phyloP scores from a whole-genome alignment of 2,113 vertebrate species.

The Sclerurus mexicanus region DNA sequence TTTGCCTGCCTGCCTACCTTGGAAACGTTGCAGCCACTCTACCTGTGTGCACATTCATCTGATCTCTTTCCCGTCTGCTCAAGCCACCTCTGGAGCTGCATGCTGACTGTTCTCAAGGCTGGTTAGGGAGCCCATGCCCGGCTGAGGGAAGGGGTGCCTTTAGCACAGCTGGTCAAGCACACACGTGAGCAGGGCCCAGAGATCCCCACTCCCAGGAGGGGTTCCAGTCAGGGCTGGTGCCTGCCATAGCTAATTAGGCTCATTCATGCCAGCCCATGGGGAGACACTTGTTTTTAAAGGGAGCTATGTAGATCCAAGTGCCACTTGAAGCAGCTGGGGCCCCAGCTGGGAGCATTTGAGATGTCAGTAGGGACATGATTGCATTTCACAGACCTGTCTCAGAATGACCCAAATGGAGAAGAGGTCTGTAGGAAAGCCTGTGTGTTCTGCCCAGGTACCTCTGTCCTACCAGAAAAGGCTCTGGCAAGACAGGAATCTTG shows the following conservation, averaged over 20 bases:
- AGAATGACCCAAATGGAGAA: background rate
- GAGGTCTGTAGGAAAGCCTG: background rate
- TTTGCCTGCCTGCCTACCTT: background rate
- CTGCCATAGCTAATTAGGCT: background rate
- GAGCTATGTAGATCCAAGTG: background rate
- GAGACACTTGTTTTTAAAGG: background rate
- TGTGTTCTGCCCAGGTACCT: accelerated
- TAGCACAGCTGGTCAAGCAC: accelerated
- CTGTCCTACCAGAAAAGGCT: background rate
- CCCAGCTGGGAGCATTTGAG: background rate
- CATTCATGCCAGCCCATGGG: background rate
- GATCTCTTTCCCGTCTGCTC: background rate
- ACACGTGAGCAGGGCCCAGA: accelerated
- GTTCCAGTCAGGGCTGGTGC: background rate
- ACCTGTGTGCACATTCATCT: accelerated
- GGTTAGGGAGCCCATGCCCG: background rate
- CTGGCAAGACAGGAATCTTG: background rate
- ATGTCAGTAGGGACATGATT: accelerated
- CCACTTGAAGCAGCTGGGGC: accelerated
- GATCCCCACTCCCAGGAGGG: background rate
- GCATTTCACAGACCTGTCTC: accelerated
- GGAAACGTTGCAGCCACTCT: background rate
- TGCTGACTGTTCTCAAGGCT: background rate
- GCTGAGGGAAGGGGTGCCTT: background rate
- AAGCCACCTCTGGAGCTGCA: accelerated